Conservation (phyloP, 2,888 invertebrate species). For the Amphipoea oculea region DNA sequence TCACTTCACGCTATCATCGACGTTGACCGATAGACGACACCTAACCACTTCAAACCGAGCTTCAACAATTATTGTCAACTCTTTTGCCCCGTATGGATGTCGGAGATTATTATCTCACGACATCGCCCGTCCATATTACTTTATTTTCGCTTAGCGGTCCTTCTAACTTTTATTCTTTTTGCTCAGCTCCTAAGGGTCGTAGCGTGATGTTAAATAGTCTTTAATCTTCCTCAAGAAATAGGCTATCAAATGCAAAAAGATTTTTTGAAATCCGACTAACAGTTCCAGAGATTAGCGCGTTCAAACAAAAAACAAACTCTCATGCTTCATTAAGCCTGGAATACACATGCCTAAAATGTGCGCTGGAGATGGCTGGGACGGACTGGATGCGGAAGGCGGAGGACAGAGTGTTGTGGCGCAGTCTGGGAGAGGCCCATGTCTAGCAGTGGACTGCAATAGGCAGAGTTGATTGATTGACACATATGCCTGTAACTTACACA, state of each 20-base stretch:
- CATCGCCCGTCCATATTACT: background rate
- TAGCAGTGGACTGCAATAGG: too few relatives aligned
- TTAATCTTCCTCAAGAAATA: background rate
- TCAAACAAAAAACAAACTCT: background rate
- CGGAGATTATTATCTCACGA: too few relatives aligned
- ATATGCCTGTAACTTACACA: too few relatives aligned
- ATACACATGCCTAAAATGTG: too few relatives aligned
- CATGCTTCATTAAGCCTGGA: too few relatives aligned
- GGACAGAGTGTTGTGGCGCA: too few relatives aligned
- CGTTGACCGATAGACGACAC: slow-evolving; percentile 23
- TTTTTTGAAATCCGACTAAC: background rate
- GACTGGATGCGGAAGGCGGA: too few relatives aligned
- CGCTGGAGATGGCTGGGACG: too few relatives aligned
- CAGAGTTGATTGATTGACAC: too few relatives aligned
- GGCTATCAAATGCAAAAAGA: background rate
- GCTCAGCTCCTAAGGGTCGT: background rate
- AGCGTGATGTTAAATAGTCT: background rate
- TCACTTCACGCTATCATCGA: slow-evolving; percentile 32
- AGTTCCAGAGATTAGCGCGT: background rate
- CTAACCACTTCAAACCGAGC: slow-evolving; percentile 31
- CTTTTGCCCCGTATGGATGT: too few relatives aligned
- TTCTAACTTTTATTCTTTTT: background rate
- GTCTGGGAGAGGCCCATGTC: too few relatives aligned
- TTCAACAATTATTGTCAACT: slow-evolving; percentile 45
- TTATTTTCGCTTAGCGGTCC: background rate